A percentile compares a stretch with the other conserved stretches of the same genome.
Evolutionary conservation across 2,797 vertebrate genomes (phyloP).

Genomic region (Sebastes steindachneri): DNA sequence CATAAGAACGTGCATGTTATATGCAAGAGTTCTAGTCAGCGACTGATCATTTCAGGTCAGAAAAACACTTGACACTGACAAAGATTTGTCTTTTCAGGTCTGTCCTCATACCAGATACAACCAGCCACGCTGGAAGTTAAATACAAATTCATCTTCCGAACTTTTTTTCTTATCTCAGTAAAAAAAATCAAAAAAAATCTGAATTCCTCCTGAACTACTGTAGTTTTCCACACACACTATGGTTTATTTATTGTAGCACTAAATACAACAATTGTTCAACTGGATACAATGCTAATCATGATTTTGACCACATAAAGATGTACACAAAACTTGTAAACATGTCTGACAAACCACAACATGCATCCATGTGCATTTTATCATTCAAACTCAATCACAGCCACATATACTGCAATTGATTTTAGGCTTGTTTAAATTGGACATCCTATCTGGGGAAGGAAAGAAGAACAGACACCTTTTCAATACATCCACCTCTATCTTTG

Average conservation of each 20-base stretch:
- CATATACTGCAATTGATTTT: background rate
- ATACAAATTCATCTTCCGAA: background rate
- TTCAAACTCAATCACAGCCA: background rate
- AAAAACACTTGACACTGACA: background rate
- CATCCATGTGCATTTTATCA: background rate
- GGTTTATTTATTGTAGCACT: background rate
- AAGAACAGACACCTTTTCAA: background rate
- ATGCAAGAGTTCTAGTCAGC: background rate
- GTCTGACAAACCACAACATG: background rate
- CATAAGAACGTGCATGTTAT: background rate
- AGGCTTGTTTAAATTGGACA: background rate
- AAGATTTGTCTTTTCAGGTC: background rate
- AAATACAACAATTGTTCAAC: background rate
- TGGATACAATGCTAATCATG: background rate
- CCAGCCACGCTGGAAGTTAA: background rate
- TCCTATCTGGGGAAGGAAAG: background rate
- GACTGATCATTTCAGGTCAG: background rate
- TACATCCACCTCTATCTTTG: background rate
- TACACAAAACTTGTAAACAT: constrained; percentile 14
- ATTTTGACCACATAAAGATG: background rate
- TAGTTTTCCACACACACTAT: background rate
- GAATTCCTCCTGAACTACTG: background rate
- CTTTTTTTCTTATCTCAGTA: background rate
- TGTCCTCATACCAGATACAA: background rate
- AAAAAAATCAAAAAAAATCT: background rate